Base-by-base conservation (phyloP, 2,888 invertebrate genomes). In the Chymomyza caudatula region DNA sequence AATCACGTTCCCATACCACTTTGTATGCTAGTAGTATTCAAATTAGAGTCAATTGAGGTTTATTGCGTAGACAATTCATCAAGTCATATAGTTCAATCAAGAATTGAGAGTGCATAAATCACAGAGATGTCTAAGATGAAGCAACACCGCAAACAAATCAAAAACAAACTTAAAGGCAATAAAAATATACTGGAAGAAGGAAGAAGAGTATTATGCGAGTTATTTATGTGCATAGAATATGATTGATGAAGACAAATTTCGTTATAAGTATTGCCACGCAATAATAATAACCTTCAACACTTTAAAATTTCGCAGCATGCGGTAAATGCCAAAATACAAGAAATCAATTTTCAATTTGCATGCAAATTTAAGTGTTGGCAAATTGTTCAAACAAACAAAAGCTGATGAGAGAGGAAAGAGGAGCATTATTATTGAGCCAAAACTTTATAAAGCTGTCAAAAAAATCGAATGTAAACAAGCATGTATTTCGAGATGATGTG, bases 261-360 rank as follows among this genome's bases (percentile, higher is more conserved):
- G n/a, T n/a, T n/a, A n/a, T n/a, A n/a, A n/a, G 29, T 11, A 37
- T 37, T 2, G 29, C 8, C 29, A 37, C 29, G 23, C 52, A 52
- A 13, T 19, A 15, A 42, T 23, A 60, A 23, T 23, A 63, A 67
- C 77, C 75, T 75, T 77, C 75, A 77, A 65, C 65, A 74, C 65
- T 77, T 53, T 20, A 60, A n/a, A 72, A 60, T n/a, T 73, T 74
- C 64, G 69, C 66, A 73, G 69, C 73, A 76, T 25, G 25, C 37
- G 49, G 25, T 70, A 73, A 68, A 62, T 63, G 60, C 71, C 53
- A 60, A 68, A 58, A 53, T 53, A 29, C 25, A 69, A 47, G 61
- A 85, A 79, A 85, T 82, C 83, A 82, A 80, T 85, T 79, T 79
- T 70, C 71, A 79, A 85, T 79, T 79, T 79, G 79, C 79, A 83